These are phyloP conservation scores for Dilophus febrilis DNA, from an alignment of 2,888 invertebrate species.

Conservation along the genomic window DNA sequence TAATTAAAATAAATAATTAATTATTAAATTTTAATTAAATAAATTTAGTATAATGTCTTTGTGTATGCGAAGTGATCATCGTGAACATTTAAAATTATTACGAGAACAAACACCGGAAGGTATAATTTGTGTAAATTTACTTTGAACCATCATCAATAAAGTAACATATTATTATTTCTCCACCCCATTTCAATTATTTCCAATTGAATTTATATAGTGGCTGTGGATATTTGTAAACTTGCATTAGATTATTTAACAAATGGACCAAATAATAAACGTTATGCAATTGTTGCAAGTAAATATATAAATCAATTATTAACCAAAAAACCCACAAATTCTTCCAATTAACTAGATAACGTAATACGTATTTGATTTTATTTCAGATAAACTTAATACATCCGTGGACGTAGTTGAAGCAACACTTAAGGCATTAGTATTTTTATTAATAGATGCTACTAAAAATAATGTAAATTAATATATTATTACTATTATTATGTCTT, in stretches of 20 bases:
- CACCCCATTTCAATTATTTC: not conserved
- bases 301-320: not conserved
- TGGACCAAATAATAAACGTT: constrained; percentile 40
- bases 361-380: too few relatives aligned
- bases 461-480: constrained; percentile 36
- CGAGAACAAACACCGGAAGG: constrained; percentile 34
- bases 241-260: constrained; percentile 41
- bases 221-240: constrained; percentile 44
- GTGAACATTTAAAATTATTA: constrained; percentile 37
- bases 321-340: too few relatives aligned
- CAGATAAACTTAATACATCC: constrained; percentile 34
- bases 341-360: not conserved
- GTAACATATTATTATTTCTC: not conserved
- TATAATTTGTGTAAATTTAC: too few relatives aligned
- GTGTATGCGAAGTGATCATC: constrained; percentile 35
- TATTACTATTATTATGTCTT: not conserved
- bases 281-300: constrained; percentile 31
- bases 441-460: constrained; percentile 53
- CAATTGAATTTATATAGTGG: constrained; percentile 23
- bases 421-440: constrained; percentile 54
- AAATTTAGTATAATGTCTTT: too few relatives aligned
- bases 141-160: too few relatives aligned
- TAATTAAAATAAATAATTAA: too few relatives aligned
- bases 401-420: constrained; percentile 34
- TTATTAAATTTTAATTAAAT: too few relatives aligned